Conservation (phyloP, 37 sponge, comb jelly and placozoan species). For the Dysidea cf. avara region DNA sequence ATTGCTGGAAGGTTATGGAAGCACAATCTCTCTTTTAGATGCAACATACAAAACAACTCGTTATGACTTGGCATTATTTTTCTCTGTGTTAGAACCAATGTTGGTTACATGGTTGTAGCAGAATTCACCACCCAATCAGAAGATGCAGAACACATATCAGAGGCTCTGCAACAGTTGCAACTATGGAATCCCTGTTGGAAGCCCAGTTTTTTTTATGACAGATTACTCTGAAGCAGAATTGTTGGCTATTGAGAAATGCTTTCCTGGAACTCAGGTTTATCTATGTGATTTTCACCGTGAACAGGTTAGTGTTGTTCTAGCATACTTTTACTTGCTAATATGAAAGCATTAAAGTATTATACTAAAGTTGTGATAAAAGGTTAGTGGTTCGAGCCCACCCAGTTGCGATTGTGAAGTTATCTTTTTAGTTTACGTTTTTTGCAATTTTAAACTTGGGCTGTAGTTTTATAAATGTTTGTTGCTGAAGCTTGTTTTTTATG, state of each 20-base stretch:
- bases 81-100: constrained; percentile 40
- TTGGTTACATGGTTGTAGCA: constrained; percentile 40
- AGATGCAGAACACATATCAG: too few relatives aligned
- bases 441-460: too few relatives aligned
- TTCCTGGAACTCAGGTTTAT: constrained; percentile 10
- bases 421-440: too few relatives aligned
- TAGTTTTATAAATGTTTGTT: too few relatives aligned
- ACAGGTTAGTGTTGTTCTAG: background rate
- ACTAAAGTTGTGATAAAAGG: too few relatives aligned
- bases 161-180: too few relatives aligned
- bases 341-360: too few relatives aligned
- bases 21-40: constrained; percentile 35
- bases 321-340: too few relatives aligned
- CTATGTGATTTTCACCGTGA: constrained; percentile 42
- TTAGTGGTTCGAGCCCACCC: too few relatives aligned
- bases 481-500: too few relatives aligned
- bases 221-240: constrained; percentile 42
- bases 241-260: constrained; percentile 8
- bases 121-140: constrained; percentile 26
- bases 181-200: constrained; percentile 28
- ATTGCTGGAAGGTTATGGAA: constrained; percentile 37
- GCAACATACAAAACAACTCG: constrained; percentile 50
- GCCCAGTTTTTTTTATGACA: constrained; percentile 31
- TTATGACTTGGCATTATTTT: constrained; percentile 48
- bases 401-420: too few relatives aligned